phyloP scores from a whole-genome alignment of 2,113 vertebrate species.

The Candoia aspera region DNA sequence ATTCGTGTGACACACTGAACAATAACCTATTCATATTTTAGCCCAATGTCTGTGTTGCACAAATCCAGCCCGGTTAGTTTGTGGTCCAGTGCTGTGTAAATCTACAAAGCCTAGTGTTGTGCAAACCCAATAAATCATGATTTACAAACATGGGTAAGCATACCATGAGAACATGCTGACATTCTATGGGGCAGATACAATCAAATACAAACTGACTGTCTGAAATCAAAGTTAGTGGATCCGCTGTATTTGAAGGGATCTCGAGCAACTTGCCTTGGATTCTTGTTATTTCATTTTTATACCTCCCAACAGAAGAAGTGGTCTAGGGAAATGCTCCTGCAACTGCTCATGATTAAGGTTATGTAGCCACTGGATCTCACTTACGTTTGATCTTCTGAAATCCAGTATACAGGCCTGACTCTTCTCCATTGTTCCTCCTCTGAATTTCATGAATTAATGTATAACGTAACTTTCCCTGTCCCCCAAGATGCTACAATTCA shows the following conservation, averaged over 20 bases:
- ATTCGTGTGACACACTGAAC: background rate
- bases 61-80: background rate
- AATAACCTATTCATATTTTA: background rate
- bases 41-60: background rate
- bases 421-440: background rate
- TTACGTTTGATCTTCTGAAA: background rate
- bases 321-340: background rate
- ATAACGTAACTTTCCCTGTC: background rate
- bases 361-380: background rate
- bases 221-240: background rate
- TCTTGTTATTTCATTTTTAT: background rate
- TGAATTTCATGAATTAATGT: background rate
- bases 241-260: background rate
- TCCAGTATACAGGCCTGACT: background rate
- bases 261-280: background rate
- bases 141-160: background rate
- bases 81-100: background rate
- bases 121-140: background rate
- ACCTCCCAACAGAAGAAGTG: background rate
- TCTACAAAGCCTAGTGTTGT: background rate
- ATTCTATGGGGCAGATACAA: background rate
- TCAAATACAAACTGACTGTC: background rate
- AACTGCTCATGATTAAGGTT: background rate
- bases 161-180: background rate
- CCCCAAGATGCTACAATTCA: background rate